phyloP scores from a whole-genome alignment of 2,888 invertebrate species.

The Tipula unca region DNA sequence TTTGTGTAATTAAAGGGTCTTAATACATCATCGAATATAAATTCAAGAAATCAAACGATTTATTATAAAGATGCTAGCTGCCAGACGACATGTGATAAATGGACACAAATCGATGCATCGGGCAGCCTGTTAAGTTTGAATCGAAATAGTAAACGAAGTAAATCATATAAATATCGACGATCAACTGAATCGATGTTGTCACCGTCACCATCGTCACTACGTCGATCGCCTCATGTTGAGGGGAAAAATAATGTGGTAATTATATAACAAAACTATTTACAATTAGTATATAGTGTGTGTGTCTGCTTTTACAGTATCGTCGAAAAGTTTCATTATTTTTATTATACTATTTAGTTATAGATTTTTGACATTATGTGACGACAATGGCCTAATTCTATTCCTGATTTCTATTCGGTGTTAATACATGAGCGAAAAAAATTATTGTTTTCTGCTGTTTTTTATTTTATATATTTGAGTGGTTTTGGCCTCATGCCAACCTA shows the following conservation, averaged over 20 bases:
- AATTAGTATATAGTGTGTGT: neutral
- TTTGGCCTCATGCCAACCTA: neutral
- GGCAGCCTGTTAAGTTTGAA: neutral
- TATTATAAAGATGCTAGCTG: conserved; percentile 16
- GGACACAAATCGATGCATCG: neutral
- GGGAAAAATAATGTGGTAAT: conserved; percentile 29
- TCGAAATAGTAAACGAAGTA: conserved; percentile 26
- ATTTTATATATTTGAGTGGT: neutral
- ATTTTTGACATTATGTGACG: neutral
- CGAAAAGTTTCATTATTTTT: neutral
- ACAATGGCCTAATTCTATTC: neutral
- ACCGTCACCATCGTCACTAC: conserved; percentile 25
- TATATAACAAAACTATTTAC: neutral
- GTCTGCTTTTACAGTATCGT: neutral
- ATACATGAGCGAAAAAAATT: neutral
- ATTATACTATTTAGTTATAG: neutral
- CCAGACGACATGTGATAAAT: conserved; percentile 16
- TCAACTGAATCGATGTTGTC: conserved; percentile 30
- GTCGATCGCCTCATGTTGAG: conserved; percentile 31
- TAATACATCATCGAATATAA: conserved; percentile 9
- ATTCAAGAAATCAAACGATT: neutral
- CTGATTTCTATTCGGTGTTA: neutral
- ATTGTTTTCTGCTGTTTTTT: neutral
- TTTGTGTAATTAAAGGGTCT: conserved; percentile 17
- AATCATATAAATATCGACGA: conserved; percentile 34